Evolutionary conservation across 2,888 invertebrate species (phyloP).

Genomic region (Patella caerulea): DNA sequence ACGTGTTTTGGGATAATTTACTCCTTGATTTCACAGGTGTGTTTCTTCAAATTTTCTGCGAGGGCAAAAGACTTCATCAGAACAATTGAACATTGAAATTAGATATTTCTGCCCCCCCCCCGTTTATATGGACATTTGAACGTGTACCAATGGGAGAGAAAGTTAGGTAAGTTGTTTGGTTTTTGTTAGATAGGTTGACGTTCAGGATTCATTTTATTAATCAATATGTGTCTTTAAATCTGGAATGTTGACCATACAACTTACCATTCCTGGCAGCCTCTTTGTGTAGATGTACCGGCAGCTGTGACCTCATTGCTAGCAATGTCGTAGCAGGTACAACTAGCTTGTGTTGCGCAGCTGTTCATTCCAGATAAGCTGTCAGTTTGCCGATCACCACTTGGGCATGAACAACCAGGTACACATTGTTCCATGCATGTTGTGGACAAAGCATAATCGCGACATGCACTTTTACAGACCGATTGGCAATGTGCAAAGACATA

Average conservation of each 20-base stretch:
- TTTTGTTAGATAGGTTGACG: too few relatives aligned
- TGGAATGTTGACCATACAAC: background rate
- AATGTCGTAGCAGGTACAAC: conserved; percentile 35
- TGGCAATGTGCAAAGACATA: conserved; percentile 40
- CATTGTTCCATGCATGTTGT: conserved; percentile 24
- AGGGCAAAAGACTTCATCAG: too few relatives aligned
- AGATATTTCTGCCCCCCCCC: too few relatives aligned
- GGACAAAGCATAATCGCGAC: conserved; percentile 21
- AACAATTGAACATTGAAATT: too few relatives aligned
- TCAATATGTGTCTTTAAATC: too few relatives aligned
- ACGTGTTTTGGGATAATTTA: too few relatives aligned
- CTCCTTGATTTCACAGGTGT: too few relatives aligned
- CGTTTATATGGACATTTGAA: too few relatives aligned
- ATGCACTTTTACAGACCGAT: conserved; percentile 32
- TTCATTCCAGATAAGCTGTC: conserved; percentile 21
- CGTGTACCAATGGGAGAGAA: too few relatives aligned
- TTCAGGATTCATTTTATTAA: too few relatives aligned
- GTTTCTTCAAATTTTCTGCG: too few relatives aligned
- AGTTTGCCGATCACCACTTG: conserved; percentile 66
- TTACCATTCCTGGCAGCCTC: conserved; percentile 39
- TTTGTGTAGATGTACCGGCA: conserved; percentile 21
- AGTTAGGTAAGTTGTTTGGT: too few relatives aligned
- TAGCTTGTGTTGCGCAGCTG: conserved; percentile 26
- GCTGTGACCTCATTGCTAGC: conserved; percentile 16
- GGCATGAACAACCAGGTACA: conserved; percentile 90